These are phyloP conservation scores for Melangyna quadrimaculata DNA, from an alignment of 2,888 invertebrate species.

Conservation along the genomic window DNA sequence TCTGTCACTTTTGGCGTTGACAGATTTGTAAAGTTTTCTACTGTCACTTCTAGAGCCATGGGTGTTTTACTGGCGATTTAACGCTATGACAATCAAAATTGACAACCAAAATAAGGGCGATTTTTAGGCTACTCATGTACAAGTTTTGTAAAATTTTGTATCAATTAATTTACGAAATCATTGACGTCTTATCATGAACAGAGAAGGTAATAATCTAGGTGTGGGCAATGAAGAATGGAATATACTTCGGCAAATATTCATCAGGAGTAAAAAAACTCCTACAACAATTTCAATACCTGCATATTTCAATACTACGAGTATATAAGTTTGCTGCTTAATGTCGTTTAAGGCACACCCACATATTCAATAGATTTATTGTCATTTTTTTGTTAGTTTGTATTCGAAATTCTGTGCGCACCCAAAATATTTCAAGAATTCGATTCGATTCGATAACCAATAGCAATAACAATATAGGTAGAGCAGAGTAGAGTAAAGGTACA, in stretches of 20 bases:
- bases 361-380: slow-evolving; percentile 55
- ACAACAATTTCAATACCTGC: slow-evolving; percentile 38
- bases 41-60: no score
- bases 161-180: no score
- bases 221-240: background rate
- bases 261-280: slow-evolving; percentile 10
- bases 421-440: slow-evolving; percentile 64
- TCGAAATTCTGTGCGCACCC: slow-evolving; percentile 41
- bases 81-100: no score
- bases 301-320: slow-evolving; percentile 14
- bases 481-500: no score
- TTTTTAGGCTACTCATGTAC: no score
- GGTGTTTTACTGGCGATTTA: no score
- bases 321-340: background rate
- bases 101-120: no score
- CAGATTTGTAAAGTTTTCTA: no score
- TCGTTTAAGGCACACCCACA: slow-evolving; percentile 48
- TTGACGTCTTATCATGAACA: background rate
- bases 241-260: background rate
- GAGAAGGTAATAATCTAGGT: background rate
- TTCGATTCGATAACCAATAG: slow-evolving; percentile 57
- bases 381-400: background rate
- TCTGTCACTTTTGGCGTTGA: no score
- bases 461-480: slow-evolving; percentile 45
- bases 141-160: no score